Percentiles rank a stretch among this genome's conserved stretches.
Evolutionary conservation across 2,888 invertebrate species (phyloP).

Genomic region (Lasioglossum zephyrum): DNA sequence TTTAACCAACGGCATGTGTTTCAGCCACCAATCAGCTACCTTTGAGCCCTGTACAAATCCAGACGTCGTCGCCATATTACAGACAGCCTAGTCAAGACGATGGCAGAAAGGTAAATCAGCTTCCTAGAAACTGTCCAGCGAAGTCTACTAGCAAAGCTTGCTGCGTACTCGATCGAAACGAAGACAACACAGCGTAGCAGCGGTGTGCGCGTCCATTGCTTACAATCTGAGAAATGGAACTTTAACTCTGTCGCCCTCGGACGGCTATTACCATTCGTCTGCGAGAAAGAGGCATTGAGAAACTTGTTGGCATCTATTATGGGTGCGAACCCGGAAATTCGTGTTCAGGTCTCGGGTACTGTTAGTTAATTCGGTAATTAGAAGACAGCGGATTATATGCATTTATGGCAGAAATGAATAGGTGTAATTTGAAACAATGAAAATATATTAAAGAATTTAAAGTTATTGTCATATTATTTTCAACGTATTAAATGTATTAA

Average conservation of each 20-base stretch:
- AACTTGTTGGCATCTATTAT: neutral
- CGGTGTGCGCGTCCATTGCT: neutral
- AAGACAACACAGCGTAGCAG: neutral
- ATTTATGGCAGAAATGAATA: too few species aligned
- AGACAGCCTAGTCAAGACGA: constrained; percentile 86
- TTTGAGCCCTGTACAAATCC: constrained; percentile 86
- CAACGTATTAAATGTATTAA: too few species aligned
- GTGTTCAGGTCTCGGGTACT: too few species aligned
- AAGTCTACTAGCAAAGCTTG: neutral
- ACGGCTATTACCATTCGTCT: neutral
- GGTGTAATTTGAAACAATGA: too few species aligned
- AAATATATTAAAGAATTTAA: too few species aligned
- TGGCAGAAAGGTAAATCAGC: constrained; percentile 86
- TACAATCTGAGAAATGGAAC: neutral
- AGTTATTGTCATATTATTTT: too few species aligned
- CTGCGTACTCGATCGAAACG: neutral
- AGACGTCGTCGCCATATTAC: constrained; percentile 86
- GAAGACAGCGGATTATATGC: too few species aligned
- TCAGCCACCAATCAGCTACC: constrained; percentile 84
- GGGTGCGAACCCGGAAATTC: too few species aligned
- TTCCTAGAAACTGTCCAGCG: neutral
- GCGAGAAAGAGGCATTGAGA: neutral
- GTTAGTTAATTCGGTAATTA: too few species aligned
- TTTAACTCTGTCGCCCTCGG: neutral
- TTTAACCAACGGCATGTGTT: constrained; percentile 21